These are phyloP conservation scores for Parochlus steinenii DNA, from an alignment of 2,888 invertebrate genomes.

Conservation along the genomic window DNA sequence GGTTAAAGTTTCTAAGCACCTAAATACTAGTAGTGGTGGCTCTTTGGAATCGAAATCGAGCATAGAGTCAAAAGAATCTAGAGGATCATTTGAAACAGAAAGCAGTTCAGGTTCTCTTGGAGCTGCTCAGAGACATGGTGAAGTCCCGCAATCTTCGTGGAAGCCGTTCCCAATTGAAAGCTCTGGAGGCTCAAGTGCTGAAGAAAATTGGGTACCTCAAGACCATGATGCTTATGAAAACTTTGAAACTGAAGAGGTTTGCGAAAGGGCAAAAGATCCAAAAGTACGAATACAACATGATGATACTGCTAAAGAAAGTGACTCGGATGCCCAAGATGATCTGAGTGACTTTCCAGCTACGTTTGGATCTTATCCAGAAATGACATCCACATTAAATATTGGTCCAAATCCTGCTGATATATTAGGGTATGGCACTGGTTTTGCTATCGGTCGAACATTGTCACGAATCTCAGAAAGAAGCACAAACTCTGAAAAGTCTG, in stretches of 20 bases:
- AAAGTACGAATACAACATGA: too few species aligned
- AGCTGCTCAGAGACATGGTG: constrained; percentile 48
- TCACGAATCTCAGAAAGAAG: constrained; percentile 78
- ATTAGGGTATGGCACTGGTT: constrained; percentile 55
- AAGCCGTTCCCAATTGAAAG: constrained; percentile 70
- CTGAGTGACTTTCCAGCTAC: constrained; percentile 57
- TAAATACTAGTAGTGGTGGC: constrained; percentile 18
- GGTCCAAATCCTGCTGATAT: constrained; percentile 45
- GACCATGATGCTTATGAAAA: constrained; percentile 50
- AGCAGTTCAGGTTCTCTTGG: constrained; percentile 59
- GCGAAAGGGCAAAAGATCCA: constrained; percentile 6
- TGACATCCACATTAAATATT: constrained; percentile 32
- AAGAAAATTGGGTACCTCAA: constrained; percentile 66
- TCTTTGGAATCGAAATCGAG: constrained; percentile 40
- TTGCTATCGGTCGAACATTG: constrained; percentile 57
- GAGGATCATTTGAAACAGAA: constrained; percentile 57
- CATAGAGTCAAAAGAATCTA: constrained; percentile 47
- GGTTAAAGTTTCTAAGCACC: constrained; percentile 4
- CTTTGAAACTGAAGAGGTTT: constrained; percentile 20
- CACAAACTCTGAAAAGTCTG: constrained; percentile 75
- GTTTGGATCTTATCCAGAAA: constrained; percentile 52
- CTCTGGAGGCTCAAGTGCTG: constrained; percentile 70
- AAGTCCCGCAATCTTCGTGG: constrained; percentile 52
- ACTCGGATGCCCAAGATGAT: constrained; percentile 57
- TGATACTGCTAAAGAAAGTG: constrained; percentile 32